These are phyloP conservation scores for Tokudaia muenninki DNA, from an alignment of 2,797 vertebrate species.

Conservation along the genomic window DNA sequence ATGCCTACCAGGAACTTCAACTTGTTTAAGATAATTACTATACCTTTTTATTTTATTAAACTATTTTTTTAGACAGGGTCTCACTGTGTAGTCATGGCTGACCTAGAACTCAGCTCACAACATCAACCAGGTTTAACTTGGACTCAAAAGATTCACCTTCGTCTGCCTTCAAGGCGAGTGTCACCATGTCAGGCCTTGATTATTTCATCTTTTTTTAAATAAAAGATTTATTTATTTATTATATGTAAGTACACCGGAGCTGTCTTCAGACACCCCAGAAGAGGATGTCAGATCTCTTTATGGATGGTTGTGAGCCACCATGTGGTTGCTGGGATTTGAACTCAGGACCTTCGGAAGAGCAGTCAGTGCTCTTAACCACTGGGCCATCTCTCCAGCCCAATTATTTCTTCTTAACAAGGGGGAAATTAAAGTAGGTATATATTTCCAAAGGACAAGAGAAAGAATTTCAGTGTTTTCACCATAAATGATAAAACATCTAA, in stretches of 20 bases:
- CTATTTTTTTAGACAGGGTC: not conserved
- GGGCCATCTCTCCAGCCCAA: not conserved
- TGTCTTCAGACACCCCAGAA: no score
- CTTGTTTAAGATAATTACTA: not conserved
- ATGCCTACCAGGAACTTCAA: not conserved
- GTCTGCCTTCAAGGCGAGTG: not conserved
- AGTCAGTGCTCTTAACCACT: no score
- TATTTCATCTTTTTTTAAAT: not conserved
- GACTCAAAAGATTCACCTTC: not conserved
- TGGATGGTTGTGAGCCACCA: no score
- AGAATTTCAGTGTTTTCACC: constrained; percentile 1
- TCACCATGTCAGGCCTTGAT: not conserved
- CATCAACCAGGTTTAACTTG: not conserved
- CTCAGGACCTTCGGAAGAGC: no score
- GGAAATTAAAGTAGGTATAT: not conserved
- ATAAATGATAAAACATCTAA: not conserved
- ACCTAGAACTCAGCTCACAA: not conserved
- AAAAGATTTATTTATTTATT: no score
- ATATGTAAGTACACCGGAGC: no score
- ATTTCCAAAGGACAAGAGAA: not conserved
- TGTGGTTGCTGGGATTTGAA: no score
- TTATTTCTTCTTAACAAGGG: not conserved
- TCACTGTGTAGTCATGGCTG: not conserved
- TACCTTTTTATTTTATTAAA: not conserved
- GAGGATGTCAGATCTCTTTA: no score